Percentiles rank a stretch among this genome's conserved stretches.
phyloP scores from a whole-genome alignment of 2,797 vertebrate genomes.

The Calcarius lapponicus region DNA sequence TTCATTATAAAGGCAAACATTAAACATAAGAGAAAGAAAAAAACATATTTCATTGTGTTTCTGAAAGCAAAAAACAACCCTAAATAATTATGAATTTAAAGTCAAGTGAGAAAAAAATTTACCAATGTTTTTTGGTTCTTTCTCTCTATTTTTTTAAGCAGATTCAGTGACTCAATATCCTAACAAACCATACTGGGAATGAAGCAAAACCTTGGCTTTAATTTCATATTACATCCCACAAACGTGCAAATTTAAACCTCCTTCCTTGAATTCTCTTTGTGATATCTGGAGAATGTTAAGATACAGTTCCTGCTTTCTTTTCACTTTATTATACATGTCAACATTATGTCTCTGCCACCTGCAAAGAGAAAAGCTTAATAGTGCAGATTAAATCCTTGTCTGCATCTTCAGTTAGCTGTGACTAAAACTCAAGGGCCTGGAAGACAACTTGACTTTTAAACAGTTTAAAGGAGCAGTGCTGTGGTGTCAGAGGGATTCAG shows the following conservation, averaged over 20 bases:
- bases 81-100: not conserved
- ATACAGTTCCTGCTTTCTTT: not conserved
- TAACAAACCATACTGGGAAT: not conserved
- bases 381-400: constrained; percentile 24
- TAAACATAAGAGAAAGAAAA: not conserved
- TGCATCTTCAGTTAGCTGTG: constrained; percentile 37
- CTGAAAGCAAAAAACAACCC: not conserved
- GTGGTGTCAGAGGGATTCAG: not conserved
- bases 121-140: not conserved
- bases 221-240: not conserved
- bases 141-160: not conserved
- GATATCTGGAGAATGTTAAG: not conserved
- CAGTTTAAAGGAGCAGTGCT: not conserved
- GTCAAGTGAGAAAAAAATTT: not conserved
- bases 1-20: not conserved
- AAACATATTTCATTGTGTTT: not conserved
- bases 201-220: not conserved
- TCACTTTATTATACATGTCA: not conserved
- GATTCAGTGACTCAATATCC: not conserved
- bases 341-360: constrained; percentile 27
- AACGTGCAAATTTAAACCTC: not conserved
- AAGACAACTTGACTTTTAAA: constrained; percentile 35
- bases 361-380: constrained; percentile 43
- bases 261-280: not conserved
- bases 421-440: constrained; percentile 23